Evolutionary conservation across 1,140 invertebrate genomes (phyloP).

Genomic region (Tenebrio molitor): DNA sequence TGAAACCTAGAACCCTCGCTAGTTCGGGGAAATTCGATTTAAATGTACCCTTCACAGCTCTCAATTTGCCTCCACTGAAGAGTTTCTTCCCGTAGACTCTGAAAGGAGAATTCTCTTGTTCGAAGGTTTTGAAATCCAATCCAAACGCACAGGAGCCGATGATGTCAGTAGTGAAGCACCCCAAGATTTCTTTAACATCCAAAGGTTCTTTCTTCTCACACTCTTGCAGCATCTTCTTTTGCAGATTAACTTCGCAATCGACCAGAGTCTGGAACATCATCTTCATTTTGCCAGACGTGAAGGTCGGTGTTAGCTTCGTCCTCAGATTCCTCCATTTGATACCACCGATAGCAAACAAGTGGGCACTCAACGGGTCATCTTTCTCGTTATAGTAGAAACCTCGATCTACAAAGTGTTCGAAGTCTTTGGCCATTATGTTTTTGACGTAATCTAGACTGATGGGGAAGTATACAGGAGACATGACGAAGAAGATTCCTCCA

Average conservation of each 20-base stretch:
- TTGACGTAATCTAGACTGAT: slow-evolving; percentile 67
- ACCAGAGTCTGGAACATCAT: slow-evolving; percentile 49
- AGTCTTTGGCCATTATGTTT: slow-evolving; percentile 67
- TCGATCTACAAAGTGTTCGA: slow-evolving; percentile 67
- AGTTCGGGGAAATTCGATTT: slow-evolving; percentile 56
- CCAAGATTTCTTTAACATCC: slow-evolving; percentile 65
- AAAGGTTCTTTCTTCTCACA: slow-evolving; percentile 46
- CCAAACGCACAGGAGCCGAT: slow-evolving; percentile 71
- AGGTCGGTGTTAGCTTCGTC: slow-evolving; percentile 70
- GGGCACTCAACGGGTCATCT: slow-evolving; percentile 58
- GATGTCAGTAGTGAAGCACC: slow-evolving; percentile 68
- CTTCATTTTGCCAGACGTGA: slow-evolving; percentile 63
- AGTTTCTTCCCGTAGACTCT: slow-evolving; percentile 49
- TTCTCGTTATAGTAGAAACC: slow-evolving; percentile 64
- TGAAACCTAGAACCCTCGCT: slow-evolving; percentile 50
- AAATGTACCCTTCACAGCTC: slow-evolving; percentile 54
- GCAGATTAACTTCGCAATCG: slow-evolving; percentile 34
- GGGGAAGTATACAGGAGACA: slow-evolving; percentile 55
- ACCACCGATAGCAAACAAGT: slow-evolving; percentile 59
- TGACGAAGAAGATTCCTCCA: slow-evolving; percentile 45
- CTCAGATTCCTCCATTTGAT: slow-evolving; percentile 70
- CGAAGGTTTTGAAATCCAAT: slow-evolving; percentile 67
- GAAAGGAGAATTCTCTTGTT: slow-evolving; percentile 65
- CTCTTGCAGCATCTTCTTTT: slow-evolving; percentile 1
- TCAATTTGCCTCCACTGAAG: too few species aligned